phyloP scores from a whole-genome alignment of 2,113 vertebrate species.

The Otocyon megalotis region DNA sequence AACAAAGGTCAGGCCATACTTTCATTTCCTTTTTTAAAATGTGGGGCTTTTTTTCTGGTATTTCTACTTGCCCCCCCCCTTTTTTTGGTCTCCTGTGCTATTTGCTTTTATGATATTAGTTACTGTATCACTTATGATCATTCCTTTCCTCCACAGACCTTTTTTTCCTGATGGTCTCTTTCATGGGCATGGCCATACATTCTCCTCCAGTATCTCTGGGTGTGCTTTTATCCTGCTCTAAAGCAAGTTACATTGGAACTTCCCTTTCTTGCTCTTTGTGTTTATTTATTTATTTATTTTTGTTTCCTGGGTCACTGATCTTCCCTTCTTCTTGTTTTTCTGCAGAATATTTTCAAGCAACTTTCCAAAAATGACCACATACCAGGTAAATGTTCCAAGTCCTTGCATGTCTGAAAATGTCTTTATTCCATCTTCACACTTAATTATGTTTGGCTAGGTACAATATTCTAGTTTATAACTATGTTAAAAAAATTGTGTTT shows the following conservation, averaged over 20 bases:
- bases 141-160: background rate
- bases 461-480: background rate
- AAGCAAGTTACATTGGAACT: background rate
- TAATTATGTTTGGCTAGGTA: background rate
- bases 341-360: constrained; percentile 37
- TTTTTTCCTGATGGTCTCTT: background rate
- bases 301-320: background rate
- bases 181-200: background rate
- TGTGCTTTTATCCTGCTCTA: background rate
- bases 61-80: background rate
- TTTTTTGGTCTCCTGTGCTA: background rate
- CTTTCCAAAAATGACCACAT: background rate
- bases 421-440: background rate
- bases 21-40: constrained; percentile 31
- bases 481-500: background rate
- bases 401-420: background rate
- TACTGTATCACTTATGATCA: background rate
- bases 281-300: constrained; percentile 17
- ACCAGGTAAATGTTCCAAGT: background rate
- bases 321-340: constrained; percentile 46
- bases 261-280: constrained; percentile 36
- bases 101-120: background rate
- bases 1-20: background rate
- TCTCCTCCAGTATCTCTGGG: background rate
- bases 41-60: background rate